Conservation (phyloP, 2,888 invertebrate genomes). For the Hypomecis atomaria region DNA sequence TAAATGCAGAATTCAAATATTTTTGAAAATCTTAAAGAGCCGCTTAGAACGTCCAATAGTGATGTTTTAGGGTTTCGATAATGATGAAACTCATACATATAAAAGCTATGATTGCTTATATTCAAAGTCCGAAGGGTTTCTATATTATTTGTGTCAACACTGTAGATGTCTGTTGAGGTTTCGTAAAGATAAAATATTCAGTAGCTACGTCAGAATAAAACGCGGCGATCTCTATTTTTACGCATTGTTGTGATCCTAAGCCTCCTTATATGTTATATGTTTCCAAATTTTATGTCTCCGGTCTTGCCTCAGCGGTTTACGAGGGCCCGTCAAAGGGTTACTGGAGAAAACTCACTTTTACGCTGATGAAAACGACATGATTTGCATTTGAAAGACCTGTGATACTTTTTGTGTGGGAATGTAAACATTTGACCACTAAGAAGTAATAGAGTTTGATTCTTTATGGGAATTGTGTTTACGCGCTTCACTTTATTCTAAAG, state of each 20-base stretch:
- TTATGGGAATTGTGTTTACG: no score
- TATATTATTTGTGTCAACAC: slow-evolving; percentile 10
- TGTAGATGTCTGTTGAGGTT: slow-evolving; percentile 8
- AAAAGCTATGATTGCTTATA: neutral
- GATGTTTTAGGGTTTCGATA: no score
- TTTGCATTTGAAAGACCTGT: slow-evolving; percentile 36
- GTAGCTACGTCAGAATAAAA: slow-evolving; percentile 27
- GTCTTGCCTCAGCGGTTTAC: slow-evolving; percentile 38
- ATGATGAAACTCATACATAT: no score
- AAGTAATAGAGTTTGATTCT: neutral
- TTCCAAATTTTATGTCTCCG: slow-evolving; percentile 45
- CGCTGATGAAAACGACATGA: slow-evolving; percentile 35
- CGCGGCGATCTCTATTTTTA: slow-evolving; percentile 29
- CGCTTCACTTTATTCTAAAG: no score
- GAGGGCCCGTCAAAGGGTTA: slow-evolving; percentile 46
- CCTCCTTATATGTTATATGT: slow-evolving; percentile 34
- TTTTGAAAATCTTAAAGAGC: no score
- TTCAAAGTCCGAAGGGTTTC: neutral
- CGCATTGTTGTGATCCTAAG: slow-evolving; percentile 35
- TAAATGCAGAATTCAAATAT: no score
- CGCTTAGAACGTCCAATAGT: no score
- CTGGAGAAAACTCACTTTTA: slow-evolving; percentile 42
- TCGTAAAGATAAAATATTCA: slow-evolving; percentile 26
- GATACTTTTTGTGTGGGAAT: slow-evolving; percentile 22
- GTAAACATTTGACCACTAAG: slow-evolving; percentile 12